Percentiles rank a stretch among this genome's conserved stretches.
Evolutionary conservation across 2,888 invertebrate genomes (phyloP).

Genomic region (Mamestra brassicae): DNA sequence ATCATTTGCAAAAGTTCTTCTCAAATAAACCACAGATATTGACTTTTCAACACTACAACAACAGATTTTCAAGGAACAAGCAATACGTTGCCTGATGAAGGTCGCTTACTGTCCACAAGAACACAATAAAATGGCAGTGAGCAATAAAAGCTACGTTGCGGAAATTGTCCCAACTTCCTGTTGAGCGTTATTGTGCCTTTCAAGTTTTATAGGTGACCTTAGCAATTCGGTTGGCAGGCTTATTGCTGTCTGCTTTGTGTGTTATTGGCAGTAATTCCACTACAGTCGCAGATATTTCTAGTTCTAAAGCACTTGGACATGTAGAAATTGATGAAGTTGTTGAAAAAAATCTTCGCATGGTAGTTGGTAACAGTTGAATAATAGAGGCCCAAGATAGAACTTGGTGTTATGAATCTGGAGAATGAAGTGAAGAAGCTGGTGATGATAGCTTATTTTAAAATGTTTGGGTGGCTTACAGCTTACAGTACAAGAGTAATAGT

Average conservation of each 20-base stretch:
- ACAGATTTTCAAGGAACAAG: background rate
- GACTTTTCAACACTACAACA: too few species aligned
- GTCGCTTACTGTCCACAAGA: conserved; percentile 29
- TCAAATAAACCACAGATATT: background rate
- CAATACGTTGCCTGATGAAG: conserved; percentile 13
- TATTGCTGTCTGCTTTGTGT: background rate
- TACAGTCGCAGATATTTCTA: background rate
- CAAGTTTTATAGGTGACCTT: conserved; percentile 20
- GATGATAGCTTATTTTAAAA: background rate
- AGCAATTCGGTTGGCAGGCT: background rate
- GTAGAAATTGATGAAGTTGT: background rate
- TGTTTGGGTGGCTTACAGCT: too few species aligned
- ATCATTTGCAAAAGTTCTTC: background rate
- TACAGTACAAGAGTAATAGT: too few species aligned
- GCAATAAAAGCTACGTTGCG: conserved; percentile 36
- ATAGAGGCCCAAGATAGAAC: background rate
- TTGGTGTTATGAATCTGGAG: background rate
- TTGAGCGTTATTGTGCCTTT: conserved; percentile 36
- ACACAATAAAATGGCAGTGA: conserved; percentile 13
- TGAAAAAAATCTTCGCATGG: background rate
- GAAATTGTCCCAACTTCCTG: conserved; percentile 26
- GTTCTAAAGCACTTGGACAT: background rate
- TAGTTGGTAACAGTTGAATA: background rate
- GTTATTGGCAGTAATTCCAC: background rate
- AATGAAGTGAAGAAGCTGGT: background rate